Percentiles rank a stretch among this genome's conserved stretches.
These are phyloP conservation scores for Hippocampus abdominalis DNA, from an alignment of 2,113 vertebrate genomes.

Conservation along the genomic window DNA sequence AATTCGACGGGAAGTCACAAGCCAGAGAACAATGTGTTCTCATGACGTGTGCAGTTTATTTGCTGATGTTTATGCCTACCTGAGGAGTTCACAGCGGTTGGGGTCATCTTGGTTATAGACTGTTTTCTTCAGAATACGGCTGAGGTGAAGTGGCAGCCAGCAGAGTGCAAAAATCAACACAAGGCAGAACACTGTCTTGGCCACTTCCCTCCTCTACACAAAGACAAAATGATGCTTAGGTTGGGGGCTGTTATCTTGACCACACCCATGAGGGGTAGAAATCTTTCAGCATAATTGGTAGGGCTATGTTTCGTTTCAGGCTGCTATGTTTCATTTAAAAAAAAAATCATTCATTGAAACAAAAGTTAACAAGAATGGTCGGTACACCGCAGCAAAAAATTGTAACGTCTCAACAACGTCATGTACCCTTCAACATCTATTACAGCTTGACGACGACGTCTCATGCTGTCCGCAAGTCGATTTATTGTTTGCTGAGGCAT, in stretches of 20 bases:
- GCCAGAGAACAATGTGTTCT: conserved; percentile 42
- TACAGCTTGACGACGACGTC: too few relatives aligned
- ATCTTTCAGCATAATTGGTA: too few relatives aligned
- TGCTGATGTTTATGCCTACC: conserved; percentile 57
- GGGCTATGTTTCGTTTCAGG: too few relatives aligned
- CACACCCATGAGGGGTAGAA: not conserved
- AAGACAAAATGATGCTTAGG: conserved; percentile 9
- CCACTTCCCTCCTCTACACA: conserved; percentile 82
- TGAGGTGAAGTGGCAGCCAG: conserved; percentile 90
- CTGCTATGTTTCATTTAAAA: too few relatives aligned
- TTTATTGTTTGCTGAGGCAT: too few relatives aligned
- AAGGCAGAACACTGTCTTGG: conserved; percentile 88
- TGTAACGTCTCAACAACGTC: too few relatives aligned
- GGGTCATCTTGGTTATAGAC: conserved; percentile 80
- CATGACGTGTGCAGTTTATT: not conserved
- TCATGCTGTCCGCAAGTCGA: too few relatives aligned
- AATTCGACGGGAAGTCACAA: conserved; percentile 40
- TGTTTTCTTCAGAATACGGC: conserved; percentile 86
- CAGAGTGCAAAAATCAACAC: conserved; percentile 89
- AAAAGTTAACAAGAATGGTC: too few relatives aligned
- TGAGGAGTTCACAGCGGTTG: conserved; percentile 86
- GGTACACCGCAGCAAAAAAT: too few relatives aligned
- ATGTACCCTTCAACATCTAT: too few relatives aligned
- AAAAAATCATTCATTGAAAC: too few relatives aligned
- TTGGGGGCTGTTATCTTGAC: too few relatives aligned